Evolutionary conservation across 2,888 invertebrate species (phyloP).

Genomic region (Eupeodes latifasciatus): DNA sequence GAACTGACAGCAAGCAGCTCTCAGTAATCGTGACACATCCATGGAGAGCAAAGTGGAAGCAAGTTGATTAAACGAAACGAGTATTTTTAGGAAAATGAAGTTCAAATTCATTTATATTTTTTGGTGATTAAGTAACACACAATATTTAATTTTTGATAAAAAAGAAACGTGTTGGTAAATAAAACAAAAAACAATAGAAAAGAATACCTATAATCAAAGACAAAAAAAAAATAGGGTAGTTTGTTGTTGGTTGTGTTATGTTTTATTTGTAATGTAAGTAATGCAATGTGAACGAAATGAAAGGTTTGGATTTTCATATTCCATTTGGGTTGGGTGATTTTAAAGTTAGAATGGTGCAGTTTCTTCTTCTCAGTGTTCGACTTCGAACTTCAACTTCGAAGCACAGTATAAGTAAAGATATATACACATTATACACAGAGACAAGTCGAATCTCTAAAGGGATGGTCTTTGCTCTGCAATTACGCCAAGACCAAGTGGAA

Average conservation of each 20-base stretch:
- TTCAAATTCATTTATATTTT: slow-evolving; percentile 64
- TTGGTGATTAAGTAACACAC: slow-evolving; percentile 73
- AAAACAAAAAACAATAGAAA: slow-evolving; percentile 37
- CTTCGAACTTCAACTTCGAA: slow-evolving; percentile 12
- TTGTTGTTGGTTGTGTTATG: slow-evolving; percentile 76
- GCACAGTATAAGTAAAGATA: slow-evolving; percentile 30
- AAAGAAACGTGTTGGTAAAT: slow-evolving; percentile 72
- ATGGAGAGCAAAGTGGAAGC: slow-evolving; percentile 66
- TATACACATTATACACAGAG: slow-evolving; percentile 30
- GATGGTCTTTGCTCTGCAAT: slow-evolving; percentile 61
- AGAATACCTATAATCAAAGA: slow-evolving; percentile 50
- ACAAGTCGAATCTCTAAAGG: slow-evolving; percentile 31
- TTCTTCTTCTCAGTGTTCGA: slow-evolving; percentile 16
- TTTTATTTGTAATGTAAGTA: slow-evolving; percentile 76
- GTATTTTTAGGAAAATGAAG: slow-evolving; percentile 72
- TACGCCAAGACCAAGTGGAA: slow-evolving; percentile 40
- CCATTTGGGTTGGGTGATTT: slow-evolving; percentile 59
- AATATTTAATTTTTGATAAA: slow-evolving; percentile 34
- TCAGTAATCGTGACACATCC: slow-evolving; percentile 75
- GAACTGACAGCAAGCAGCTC: slow-evolving; percentile 73
- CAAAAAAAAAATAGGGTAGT: slow-evolving; percentile 70
- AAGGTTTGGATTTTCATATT: slow-evolving; percentile 59
- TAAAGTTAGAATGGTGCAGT: slow-evolving; percentile 52
- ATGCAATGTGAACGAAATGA: slow-evolving; percentile 63
- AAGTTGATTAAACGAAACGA: slow-evolving; percentile 45